Evolutionary conservation across 1,140 invertebrate genomes (phyloP).

Genomic region (Aphelinus atriplicis): DNA sequence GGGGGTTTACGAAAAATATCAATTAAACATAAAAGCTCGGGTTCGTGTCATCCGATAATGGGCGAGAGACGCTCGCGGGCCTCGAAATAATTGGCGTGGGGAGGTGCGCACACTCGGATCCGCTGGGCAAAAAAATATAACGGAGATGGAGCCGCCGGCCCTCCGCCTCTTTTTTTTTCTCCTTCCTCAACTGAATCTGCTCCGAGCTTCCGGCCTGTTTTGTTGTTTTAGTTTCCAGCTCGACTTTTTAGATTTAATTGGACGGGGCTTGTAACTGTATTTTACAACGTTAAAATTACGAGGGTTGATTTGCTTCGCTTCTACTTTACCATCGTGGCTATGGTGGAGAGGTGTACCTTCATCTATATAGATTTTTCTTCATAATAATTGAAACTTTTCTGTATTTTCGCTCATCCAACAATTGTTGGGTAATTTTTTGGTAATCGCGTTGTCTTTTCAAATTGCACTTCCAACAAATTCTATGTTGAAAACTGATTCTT

Average conservation of each 20-base stretch:
- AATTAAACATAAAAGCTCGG: constrained; percentile 61
- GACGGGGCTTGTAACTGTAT: constrained; percentile 4
- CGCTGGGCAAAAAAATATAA: constrained; percentile 23
- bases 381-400: too few species aligned
- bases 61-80: constrained; percentile 39
- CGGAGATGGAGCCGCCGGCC: constrained; percentile 10
- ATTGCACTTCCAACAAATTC: too few species aligned
- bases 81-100: constrained; percentile 30
- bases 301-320: neutral
- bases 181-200: neutral
- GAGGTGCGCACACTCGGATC: neutral
- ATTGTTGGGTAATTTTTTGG: too few species aligned
- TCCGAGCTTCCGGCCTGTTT: constrained; percentile 13
- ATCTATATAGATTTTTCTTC: too few species aligned
- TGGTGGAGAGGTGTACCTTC: too few species aligned
- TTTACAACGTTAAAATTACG: neutral
- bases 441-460: too few species aligned
- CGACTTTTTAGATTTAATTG: constrained; percentile 32
- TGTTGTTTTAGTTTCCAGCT: constrained; percentile 9
- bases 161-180: constrained; percentile 2
- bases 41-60: constrained; percentile 60
- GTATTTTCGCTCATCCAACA: too few species aligned
- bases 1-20: constrained; percentile 59
- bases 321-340: too few species aligned
- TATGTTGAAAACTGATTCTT: too few species aligned